Evolutionary conservation across 2,888 invertebrate species (phyloP), one percentile per base, ranked within the genome.

Genomic region (Drosophila flavopinicola): DNA sequence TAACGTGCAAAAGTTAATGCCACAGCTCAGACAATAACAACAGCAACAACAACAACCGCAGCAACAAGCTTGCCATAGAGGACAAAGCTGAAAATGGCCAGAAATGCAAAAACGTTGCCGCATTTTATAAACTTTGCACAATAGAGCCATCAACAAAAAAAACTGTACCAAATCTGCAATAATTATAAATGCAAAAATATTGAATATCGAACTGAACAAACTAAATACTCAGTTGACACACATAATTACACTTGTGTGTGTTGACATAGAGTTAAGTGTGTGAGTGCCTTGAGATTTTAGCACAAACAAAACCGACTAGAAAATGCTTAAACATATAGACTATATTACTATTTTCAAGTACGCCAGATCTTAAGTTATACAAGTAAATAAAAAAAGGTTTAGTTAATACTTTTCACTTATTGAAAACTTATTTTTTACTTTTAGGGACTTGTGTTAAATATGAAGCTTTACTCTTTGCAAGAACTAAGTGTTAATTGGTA

Each of bases 1-100:
- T 68, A 76, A 59, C 66, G 63, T 70, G 59, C 66, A 67, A 74
- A 74, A 80, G 71, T 76, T 80, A 83, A 83, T 75, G 65, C 61
- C 52, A 24, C 45, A 42, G 44, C 29, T 37, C 13, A 48, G 30
- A 44, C 3, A 20, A 17, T 11, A 39, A 27, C 17, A 30, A 54
- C 24, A 30, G 15, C 32, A 67, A 51, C 64, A 68, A 53, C 38
- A 56, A 57, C 48, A 49, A 38, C 35, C 27, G 37, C 39, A 37
- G 9, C 35, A 52, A 13, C 10, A 15, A 32, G 23, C 24, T 38
- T 48, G 42, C 25, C 6, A 38, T 41, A 53, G 9, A 57, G 3
- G 3, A 27, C 24, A 51, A 41, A 57, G 54, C 52, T 17, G 9
- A 35, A 47, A 57, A 42, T 56, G 23, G 71, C 53, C 59, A 75